phyloP scores from a whole-genome alignment of 2,797 vertebrate genomes.

The Pipistrellus nathusii region DNA sequence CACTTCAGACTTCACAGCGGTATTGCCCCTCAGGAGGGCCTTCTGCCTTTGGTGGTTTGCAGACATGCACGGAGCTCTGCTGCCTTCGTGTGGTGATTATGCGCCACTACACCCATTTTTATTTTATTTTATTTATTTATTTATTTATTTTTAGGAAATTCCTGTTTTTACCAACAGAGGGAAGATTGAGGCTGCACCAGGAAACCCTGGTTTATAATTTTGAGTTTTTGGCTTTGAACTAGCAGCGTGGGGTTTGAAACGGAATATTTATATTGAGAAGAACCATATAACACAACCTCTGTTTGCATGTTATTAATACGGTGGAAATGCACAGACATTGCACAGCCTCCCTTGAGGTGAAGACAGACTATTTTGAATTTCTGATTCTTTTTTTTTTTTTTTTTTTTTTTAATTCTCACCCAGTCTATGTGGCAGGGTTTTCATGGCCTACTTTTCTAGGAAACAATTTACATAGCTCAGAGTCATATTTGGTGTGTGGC shows the following conservation, averaged over 20 bases:
- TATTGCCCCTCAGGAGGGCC: accelerated
- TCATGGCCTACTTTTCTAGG: neutral
- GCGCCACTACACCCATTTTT: neutral
- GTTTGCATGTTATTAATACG: neutral
- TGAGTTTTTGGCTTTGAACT: neutral
- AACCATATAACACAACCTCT: neutral
- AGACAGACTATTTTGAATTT: neutral
- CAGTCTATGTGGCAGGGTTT: neutral
- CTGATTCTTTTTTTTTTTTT: neutral
- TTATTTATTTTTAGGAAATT: neutral
- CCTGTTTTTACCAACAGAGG: neutral
- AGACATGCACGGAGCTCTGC: neutral
- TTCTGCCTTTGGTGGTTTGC: accelerated
- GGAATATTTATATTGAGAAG: neutral
- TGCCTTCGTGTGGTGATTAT: neutral
- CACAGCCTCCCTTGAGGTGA: neutral
- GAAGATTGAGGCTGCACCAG: neutral
- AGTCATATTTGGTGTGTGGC: neutral
- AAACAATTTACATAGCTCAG: neutral
- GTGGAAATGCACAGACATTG: neutral
- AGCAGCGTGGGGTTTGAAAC: neutral
- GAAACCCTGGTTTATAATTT: neutral
- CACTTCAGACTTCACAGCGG: neutral
- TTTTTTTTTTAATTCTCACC: neutral
- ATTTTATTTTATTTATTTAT: too few relatives aligned